A percentile compares a stretch with the other conserved stretches of the same genome.
Conservation (phyloP, 1,140 invertebrate species). For the Brachionus asplanchnoidis region DNA sequence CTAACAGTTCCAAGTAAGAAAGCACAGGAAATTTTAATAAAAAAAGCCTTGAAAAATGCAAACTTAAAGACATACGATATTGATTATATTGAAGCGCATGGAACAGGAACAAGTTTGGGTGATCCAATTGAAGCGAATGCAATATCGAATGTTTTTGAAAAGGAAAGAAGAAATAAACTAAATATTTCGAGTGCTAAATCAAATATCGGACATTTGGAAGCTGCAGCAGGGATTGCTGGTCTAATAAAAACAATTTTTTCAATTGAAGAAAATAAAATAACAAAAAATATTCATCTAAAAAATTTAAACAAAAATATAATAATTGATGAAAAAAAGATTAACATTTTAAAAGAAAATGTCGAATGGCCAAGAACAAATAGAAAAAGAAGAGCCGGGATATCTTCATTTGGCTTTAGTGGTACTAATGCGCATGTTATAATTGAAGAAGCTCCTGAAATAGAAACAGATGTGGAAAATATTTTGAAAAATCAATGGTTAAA, state of each 20-base stretch:
- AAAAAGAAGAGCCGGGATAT: background rate
- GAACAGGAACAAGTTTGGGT: background rate
- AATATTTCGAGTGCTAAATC: slow-evolving; percentile 21
- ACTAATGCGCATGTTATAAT: background rate
- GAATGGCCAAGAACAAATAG: background rate
- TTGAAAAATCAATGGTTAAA: background rate
- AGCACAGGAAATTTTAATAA: background rate
- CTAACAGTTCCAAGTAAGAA: background rate
- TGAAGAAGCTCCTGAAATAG: background rate
- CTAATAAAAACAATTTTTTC: background rate
- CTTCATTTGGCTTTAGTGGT: background rate
- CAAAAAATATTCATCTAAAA: background rate
- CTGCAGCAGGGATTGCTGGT: background rate
- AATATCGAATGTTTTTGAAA: background rate
- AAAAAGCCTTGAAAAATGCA: background rate
- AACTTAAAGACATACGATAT: background rate
- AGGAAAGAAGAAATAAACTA: background rate
- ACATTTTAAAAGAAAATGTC: background rate
- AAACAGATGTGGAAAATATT: background rate
- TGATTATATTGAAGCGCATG: slow-evolving; percentile 28
- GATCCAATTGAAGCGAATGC: background rate
- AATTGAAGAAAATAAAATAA: background rate
- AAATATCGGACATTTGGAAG: slow-evolving; percentile 14
- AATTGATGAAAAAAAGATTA: background rate
- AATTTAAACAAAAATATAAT: background rate